Base-by-base conservation (phyloP, 2,113 vertebrate genomes). In the Brienomyrus longianalis region DNA sequence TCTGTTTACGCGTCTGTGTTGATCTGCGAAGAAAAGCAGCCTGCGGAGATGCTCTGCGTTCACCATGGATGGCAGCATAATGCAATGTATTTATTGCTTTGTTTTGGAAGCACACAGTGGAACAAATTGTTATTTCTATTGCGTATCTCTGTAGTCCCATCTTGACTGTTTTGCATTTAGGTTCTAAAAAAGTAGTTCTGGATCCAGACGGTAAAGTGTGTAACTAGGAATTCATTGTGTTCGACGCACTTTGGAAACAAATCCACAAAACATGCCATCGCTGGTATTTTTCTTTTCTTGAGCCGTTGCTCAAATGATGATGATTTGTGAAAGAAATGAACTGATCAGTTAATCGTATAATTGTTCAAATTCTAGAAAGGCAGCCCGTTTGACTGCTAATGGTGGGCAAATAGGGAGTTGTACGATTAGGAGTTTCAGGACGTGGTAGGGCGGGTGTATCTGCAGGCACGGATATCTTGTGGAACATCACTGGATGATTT, bases 81-180 rank as follows among this genome's bases (percentile, higher is more conserved):
- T 48, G 52, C 54, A 5, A 86, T 66, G 2, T 50, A 86, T 52
- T 86, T 70, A 86, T 86, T 86, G 89, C 45, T 87, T 51, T n/a
- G 31, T 52, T 86, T 66, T 86, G 59, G 56, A 74, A 52, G 56
- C 27, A 8, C 77, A 84, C 74, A 85, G 66, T 59, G 89, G 84
- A 74, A 87, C 56, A 87, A 74, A 90, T 59, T 35, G 66, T 74
- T 80, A 39, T 80, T 80, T 80, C 35, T 80, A 3, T 39, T 43
- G 74, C 13, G 2, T 43, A 80, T 80, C 35, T 80, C 74, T 4
- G 62, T 84, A n/a, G 39, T 45, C 8, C 43, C 45, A 27, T 23
- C 23, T 23, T 48, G 45, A 47, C 45, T 48, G 19, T 84, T 84
- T 3, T 43, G 35, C 83, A 84, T 84, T 84, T 19, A 43, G 43